Percentiles rank a stretch among this genome's conserved stretches.
These are phyloP conservation scores for Tapera naevia DNA, from an alignment of 2,797 vertebrate genomes.

Conservation along the genomic window DNA sequence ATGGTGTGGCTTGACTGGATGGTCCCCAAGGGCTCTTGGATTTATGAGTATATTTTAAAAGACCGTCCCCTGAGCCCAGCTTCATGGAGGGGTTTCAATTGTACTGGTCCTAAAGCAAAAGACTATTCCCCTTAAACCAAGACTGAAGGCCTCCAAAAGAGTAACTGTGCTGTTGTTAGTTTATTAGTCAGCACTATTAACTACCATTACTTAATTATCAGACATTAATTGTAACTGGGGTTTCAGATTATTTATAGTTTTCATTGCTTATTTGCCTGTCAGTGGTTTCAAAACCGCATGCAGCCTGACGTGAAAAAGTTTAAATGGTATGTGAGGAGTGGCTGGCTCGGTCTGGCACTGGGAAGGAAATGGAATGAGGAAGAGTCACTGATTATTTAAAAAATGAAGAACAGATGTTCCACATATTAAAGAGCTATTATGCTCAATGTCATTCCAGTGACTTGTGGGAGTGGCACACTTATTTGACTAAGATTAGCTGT, in stretches of 20 bases:
- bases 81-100: background rate
- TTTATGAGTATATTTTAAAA: background rate
- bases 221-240: background rate
- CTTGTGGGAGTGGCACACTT: background rate
- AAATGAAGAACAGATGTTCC: constrained; percentile 49
- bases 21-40: background rate
- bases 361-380: background rate
- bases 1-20: fast-evolving
- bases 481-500: background rate
- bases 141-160: background rate
- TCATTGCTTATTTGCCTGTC: background rate
- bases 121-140: background rate
- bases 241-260: background rate
- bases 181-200: background rate
- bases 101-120: background rate
- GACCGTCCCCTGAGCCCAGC: background rate
- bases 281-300: background rate
- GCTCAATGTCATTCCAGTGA: constrained; percentile 30
- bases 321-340: background rate
- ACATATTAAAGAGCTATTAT: constrained; percentile 14
- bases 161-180: background rate
- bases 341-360: background rate
- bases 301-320: background rate
- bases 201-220: background rate
- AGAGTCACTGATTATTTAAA: background rate